Percentiles rank a stretch among this genome's conserved stretches.
Conservation (phyloP, 2,113 vertebrate species). For the Anoplopoma fimbria region DNA sequence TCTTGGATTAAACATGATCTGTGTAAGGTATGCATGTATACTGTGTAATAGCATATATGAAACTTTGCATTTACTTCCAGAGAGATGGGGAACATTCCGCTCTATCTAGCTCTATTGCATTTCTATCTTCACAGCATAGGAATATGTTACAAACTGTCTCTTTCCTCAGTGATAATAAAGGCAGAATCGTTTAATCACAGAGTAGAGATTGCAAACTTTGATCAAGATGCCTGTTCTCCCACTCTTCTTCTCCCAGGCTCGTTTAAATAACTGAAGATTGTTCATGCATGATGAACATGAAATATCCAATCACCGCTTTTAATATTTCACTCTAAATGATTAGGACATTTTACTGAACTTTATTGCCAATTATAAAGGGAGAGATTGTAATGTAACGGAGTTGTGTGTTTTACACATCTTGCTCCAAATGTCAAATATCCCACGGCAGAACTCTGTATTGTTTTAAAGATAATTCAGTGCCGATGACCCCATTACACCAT, state of each 20-base stretch:
- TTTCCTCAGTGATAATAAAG: constrained; percentile 43
- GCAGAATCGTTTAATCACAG: constrained; percentile 32
- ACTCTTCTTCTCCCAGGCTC: neutral
- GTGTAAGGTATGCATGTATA: neutral
- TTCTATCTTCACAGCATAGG: constrained; percentile 22
- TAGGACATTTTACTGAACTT: constrained; percentile 15
- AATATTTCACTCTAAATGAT: neutral
- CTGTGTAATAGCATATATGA: neutral
- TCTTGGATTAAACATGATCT: neutral
- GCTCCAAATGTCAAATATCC: constrained; percentile 45
- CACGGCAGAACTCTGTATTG: constrained; percentile 19
- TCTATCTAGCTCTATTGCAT: constrained; percentile 12
- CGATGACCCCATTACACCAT: constrained; percentile 12
- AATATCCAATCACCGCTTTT: constrained; percentile 30
- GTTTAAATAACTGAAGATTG: constrained; percentile 12
- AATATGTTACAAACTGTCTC: constrained; percentile 31
- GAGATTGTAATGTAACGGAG: neutral
- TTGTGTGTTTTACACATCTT: constrained; percentile 31
- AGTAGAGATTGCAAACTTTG: constrained; percentile 16
- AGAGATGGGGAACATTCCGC: constrained; percentile 15
- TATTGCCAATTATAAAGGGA: neutral
- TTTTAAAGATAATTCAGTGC: constrained; percentile 31
- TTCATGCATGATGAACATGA: constrained; percentile 12
- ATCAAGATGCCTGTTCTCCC: constrained; percentile 9
- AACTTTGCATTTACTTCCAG: constrained; percentile 4